These are phyloP conservation scores for Tetraodon nigroviridis DNA, from an alignment of 2,113 vertebrate species.

Conservation along the genomic window DNA sequence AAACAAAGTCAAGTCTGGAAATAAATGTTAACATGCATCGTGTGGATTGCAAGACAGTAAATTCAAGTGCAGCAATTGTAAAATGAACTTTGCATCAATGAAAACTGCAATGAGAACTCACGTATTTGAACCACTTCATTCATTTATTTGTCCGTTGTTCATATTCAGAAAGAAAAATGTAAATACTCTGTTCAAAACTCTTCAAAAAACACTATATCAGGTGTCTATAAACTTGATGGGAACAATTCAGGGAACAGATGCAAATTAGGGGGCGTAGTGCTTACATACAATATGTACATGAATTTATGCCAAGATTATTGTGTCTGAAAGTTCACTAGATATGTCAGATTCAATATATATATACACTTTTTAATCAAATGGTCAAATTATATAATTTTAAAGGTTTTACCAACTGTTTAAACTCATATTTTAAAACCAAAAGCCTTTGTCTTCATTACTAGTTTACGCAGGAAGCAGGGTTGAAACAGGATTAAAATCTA, in stretches of 20 bases:
- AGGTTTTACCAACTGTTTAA: background rate
- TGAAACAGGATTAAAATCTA: slow-evolving; percentile 29
- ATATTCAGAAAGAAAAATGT: slow-evolving; percentile 26
- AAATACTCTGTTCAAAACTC: slow-evolving; percentile 50
- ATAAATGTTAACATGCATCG: no score
- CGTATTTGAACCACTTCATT: slow-evolving; percentile 62
- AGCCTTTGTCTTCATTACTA: slow-evolving; percentile 7
- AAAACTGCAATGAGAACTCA: no score
- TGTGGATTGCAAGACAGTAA: no score
- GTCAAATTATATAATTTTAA: background rate
- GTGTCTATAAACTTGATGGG: slow-evolving; percentile 27
- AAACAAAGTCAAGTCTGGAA: no score
- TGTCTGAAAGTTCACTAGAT: background rate
- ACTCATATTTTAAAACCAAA: background rate
- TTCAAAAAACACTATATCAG: slow-evolving; percentile 33
- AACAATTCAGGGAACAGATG: slow-evolving; percentile 15
- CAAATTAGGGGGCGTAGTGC: slow-evolving; percentile 36
- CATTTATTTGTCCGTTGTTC: slow-evolving; percentile 70
- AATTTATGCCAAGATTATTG: slow-evolving; percentile 17
- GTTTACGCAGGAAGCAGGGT: background rate
- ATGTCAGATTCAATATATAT: background rate
- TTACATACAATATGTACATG: slow-evolving; percentile 62
- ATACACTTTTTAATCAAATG: background rate
- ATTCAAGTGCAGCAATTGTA: no score
- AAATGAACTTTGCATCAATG: no score